Evolutionary conservation across 2,888 invertebrate genomes (phyloP), one percentile per base, ranked within the genome.

Genomic region (Rhimphoctona megacephalus): DNA sequence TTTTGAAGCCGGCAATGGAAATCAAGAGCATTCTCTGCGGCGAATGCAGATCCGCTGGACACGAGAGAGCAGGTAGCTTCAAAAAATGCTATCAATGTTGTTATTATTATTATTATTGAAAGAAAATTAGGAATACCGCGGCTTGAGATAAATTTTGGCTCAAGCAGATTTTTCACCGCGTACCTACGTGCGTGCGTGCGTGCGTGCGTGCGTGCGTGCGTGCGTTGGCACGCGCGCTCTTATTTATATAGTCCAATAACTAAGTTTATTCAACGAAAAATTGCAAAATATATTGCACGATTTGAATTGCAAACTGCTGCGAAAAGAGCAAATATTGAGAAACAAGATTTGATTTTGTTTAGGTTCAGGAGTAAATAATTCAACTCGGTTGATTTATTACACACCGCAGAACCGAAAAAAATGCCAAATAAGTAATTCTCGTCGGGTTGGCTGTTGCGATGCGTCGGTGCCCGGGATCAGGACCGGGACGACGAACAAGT

Each of bases 1-100:
- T 89, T 22, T 64, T 88, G 8, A 83, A 88, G 52, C 90, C 90
- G 30, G 85, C 85, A 0, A 67, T 90, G 33, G 87, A 90, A 78
- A 88, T 90, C 0, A 88, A 88, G 17, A 69, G 76, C 25, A 70
- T 88, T 22, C 46, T 89, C 1, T n/a, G 67, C 9, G 70, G 73
- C 7, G 81, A 79, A 43, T 88, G 85, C 66, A 87, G 79, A 78
- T 89, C 90, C 4, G 89, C 85, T 17, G 88, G 83, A n/a, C 85
- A 66, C 30, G 74, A 70, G 14, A 77, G 61, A 79, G 19, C 77
- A 73, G 83, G 86, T 87, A 74, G 19, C n/a, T 39, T 11, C 3
- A 11, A 67, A 67, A 33, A 1, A 43, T 36, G n/a, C 9, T 19
- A n/a, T 19, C 8, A 19, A 19, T 39, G 7, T 39, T 39, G 7